Conservation (phyloP, 2,888 invertebrate species). For the Dioctria rufipes region DNA sequence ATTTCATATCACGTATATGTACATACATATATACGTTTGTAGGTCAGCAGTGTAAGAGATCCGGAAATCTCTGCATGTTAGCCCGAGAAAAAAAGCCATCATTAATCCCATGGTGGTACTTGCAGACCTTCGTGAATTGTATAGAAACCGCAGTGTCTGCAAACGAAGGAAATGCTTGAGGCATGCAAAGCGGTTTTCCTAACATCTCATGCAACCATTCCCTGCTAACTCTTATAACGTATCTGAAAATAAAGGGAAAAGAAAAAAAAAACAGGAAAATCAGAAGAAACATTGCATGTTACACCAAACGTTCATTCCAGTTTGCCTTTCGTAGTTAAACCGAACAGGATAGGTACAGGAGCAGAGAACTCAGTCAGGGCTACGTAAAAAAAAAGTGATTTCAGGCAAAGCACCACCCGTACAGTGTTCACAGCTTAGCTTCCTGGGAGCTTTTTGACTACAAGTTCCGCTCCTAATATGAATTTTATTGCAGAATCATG, state of each 20-base stretch:
- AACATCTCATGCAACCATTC: slow-evolving; percentile 16
- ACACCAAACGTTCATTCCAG: slow-evolving; percentile 5
- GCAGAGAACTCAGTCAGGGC: neutral
- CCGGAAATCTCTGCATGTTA: slow-evolving; percentile 8
- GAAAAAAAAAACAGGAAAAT: slow-evolving; percentile 34
- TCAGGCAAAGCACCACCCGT: neutral
- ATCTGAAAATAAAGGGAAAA: neutral
- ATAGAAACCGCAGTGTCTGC: neutral
- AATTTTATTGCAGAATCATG: slow-evolving; percentile 52
- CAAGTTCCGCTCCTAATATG: slow-evolving; percentile 47
- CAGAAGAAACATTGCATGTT: slow-evolving; percentile 35
- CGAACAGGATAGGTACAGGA: too few relatives aligned
- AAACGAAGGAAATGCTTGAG: slow-evolving; percentile 23
- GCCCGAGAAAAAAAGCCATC: slow-evolving; percentile 8
- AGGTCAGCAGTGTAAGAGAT: slow-evolving; percentile 8
- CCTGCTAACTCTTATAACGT: neutral
- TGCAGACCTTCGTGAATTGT: slow-evolving; percentile 17
- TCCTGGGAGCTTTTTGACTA: slow-evolving; percentile 25
- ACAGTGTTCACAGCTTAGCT: slow-evolving; percentile 15
- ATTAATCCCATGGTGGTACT: slow-evolving; percentile 16
- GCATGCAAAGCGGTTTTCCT: slow-evolving; percentile 38
- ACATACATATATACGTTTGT: neutral
- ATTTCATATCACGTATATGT: neutral
- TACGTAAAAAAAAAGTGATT: slow-evolving; percentile 3
- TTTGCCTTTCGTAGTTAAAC: slow-evolving; percentile 7